Conservation (phyloP, 1,140 invertebrate species). For the Pseudomyrmex pallidus region DNA sequence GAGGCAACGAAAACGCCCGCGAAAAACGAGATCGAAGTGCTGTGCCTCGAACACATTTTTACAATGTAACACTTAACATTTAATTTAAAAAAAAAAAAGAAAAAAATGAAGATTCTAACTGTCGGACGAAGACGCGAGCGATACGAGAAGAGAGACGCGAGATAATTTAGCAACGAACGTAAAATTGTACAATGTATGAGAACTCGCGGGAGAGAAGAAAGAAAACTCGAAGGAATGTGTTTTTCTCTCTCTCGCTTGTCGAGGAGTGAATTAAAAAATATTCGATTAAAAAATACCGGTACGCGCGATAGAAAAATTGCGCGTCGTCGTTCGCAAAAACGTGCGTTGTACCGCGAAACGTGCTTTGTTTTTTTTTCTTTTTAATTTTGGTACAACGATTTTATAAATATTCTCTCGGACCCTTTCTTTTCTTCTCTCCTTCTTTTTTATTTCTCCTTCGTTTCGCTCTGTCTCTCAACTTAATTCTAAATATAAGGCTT, state of each 20-base stretch:
- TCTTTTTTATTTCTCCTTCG: conserved; percentile 30
- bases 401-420: conserved; percentile 19
- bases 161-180: conserved; percentile 5
- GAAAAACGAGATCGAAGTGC: conserved; percentile 57
- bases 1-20: conserved; percentile 38
- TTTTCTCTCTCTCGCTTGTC: background rate
- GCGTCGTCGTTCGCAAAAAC: background rate
- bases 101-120: background rate
- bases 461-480: conserved; percentile 61
- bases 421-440: background rate
- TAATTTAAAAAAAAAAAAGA: conserved; percentile 26
- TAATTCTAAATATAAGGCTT: conserved; percentile 80
- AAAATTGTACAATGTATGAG: background rate
- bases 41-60: conserved; percentile 43
- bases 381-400: conserved; percentile 29
- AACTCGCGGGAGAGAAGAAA: conserved; percentile 24
- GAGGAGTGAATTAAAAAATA: conserved; percentile 4
- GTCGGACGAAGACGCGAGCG: conserved; percentile 16
- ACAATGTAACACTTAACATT: conserved; percentile 37
- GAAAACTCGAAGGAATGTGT: conserved; percentile 25
- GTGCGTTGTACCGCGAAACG: background rate
- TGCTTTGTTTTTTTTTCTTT: background rate
- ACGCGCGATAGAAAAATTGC: background rate
- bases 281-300: conserved; percentile 6
- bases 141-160: conserved; percentile 27